phyloP scores from a whole-genome alignment of 2,888 invertebrate genomes.

The Lathronympha strigana region DNA sequence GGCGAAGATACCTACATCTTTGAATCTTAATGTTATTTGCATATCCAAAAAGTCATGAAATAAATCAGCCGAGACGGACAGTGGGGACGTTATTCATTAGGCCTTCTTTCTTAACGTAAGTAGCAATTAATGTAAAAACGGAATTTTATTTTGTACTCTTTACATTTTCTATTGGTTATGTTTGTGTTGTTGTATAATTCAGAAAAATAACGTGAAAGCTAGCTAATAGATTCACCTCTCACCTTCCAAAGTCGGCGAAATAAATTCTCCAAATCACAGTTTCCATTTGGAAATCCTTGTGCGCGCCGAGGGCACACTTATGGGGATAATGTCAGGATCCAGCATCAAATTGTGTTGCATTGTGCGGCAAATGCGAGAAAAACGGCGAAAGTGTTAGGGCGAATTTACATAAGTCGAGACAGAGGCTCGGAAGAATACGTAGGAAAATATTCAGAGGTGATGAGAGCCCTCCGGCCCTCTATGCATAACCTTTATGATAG shows the following conservation, averaged over 20 bases:
- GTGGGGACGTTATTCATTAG: conserved; percentile 78
- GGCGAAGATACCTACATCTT: conserved; percentile 76
- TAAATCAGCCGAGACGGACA: conserved; percentile 83
- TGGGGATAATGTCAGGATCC: conserved; percentile 73
- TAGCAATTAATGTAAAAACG: conserved; percentile 74
- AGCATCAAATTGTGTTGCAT: conserved; percentile 80
- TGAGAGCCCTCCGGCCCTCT: conserved; percentile 73
- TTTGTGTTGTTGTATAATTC: conserved; percentile 42
- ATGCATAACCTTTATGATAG: conserved; percentile 76
- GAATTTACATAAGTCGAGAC: conserved; percentile 83
- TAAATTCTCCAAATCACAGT: conserved; percentile 68
- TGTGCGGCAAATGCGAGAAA: conserved; percentile 81
- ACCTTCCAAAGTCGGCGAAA: conserved; percentile 59
- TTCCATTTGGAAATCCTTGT: conserved; percentile 65
- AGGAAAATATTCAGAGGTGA: conserved; percentile 82
- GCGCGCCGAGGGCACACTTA: conserved; percentile 62
- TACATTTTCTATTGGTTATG: conserved; percentile 45
- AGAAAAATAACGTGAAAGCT: conserved; percentile 25
- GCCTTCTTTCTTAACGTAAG: conserved; percentile 72
- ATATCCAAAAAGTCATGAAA: conserved; percentile 84
- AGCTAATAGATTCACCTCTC: conserved; percentile 49
- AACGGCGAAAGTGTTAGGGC: conserved; percentile 80
- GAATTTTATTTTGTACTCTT: conserved; percentile 55
- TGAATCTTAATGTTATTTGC: conserved; percentile 84
- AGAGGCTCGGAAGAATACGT: conserved; percentile 74